These are phyloP conservation scores for Gisinianus flammeolus DNA, from an alignment of 2,888 invertebrate genomes.

Conservation along the genomic window DNA sequence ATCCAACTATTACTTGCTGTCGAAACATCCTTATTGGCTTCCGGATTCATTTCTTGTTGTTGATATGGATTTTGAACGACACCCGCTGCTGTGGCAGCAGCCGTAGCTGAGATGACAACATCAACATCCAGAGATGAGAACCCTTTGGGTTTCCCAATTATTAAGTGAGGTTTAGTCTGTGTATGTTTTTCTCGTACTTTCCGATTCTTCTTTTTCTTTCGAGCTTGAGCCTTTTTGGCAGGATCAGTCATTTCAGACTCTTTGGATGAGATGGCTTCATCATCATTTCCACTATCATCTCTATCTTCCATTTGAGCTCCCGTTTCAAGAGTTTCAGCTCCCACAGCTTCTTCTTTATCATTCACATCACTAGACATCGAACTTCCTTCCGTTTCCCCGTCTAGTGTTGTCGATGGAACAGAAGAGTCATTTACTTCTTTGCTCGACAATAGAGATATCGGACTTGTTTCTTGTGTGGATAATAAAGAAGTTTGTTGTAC, in stretches of 20 bases:
- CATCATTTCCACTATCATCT: not conserved
- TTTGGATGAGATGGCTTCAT: too few relatives aligned
- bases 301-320: not conserved
- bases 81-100: not conserved
- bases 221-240: not conserved
- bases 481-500: too few relatives aligned
- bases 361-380: too few relatives aligned
- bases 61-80: not conserved
- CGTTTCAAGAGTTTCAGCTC: not conserved
- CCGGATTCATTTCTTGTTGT: not conserved
- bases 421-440: not conserved
- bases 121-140: not conserved
- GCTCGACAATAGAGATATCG: not conserved
- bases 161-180: constrained; percentile 24
- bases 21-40: not conserved
- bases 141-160: not conserved
- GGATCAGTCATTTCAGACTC: not conserved
- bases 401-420: too few relatives aligned
- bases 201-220: constrained; percentile 22
- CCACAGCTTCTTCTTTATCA: not conserved
- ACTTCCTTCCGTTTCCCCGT: not conserved
- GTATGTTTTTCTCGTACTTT: constrained; percentile 39
- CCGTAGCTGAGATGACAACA: not conserved
- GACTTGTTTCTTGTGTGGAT: not conserved
- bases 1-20: not conserved